A percentile compares a stretch with the other conserved stretches of the same genome.
These are phyloP conservation scores for Gallinago stenura DNA, from an alignment of 2,797 vertebrate species.

Conservation along the genomic window DNA sequence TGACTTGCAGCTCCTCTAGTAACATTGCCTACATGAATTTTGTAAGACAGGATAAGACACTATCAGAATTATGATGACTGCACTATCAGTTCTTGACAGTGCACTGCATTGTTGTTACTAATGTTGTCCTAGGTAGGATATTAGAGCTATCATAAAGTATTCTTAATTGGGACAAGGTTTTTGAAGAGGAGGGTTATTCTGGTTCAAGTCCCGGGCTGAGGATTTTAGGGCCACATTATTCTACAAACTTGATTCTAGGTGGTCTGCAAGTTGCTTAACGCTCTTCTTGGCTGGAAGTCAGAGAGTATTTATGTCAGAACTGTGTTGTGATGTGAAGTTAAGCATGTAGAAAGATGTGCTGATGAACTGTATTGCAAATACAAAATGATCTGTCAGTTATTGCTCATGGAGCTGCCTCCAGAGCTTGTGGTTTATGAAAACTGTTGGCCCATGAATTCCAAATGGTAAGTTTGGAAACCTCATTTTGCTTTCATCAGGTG, in stretches of 20 bases:
- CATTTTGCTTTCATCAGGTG: neutral
- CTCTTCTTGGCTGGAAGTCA: neutral
- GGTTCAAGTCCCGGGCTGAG: neutral
- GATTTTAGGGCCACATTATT: neutral
- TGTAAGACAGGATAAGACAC: slow-evolving; percentile 45
- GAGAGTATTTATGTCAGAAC: neutral
- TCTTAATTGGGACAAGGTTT: slow-evolving; percentile 1
- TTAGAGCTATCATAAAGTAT: neutral
- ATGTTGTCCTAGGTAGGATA: neutral
- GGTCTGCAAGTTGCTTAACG: neutral
- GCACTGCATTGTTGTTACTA: neutral
- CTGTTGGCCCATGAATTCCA: neutral
- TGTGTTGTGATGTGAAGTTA: neutral
- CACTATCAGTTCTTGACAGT: slow-evolving; percentile 46
- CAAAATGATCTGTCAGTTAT: neutral
- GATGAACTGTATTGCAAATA: neutral
- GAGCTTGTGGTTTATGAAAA: neutral
- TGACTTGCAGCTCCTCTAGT: slow-evolving; percentile 53
- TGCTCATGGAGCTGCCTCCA: neutral
- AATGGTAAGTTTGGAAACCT: neutral
- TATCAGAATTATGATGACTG: slow-evolving; percentile 52
- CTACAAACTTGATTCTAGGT: neutral
- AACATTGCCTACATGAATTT: slow-evolving; percentile 61
- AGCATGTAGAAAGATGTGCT: neutral
- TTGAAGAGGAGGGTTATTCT: neutral